phyloP scores from a whole-genome alignment of 2,888 invertebrate species.

The Merodon equestris region DNA sequence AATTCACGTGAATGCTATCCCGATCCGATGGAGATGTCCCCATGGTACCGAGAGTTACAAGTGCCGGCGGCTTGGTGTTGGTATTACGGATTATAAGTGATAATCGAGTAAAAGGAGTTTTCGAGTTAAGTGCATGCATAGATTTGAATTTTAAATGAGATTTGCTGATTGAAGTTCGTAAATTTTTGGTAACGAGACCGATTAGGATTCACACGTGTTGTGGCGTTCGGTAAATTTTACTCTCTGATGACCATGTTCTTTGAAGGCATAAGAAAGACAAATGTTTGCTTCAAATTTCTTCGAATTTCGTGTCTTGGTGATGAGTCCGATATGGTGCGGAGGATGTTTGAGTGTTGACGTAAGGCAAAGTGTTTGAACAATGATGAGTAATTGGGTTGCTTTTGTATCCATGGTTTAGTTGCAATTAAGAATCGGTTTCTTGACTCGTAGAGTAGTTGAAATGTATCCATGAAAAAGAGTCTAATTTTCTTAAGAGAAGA shows the following conservation, averaged over 20 bases:
- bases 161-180: conserved; percentile 3
- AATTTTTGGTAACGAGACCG: conserved; percentile 1
- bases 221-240: not conserved
- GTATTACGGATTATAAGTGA: conserved; percentile 47
- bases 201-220: not conserved
- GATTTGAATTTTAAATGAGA: conserved; percentile 54
- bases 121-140: conserved; percentile 27
- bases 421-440: too few relatives aligned
- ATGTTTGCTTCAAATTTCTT: too few relatives aligned
- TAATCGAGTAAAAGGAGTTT: conserved; percentile 60
- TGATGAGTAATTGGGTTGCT: too few relatives aligned
- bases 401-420: too few relatives aligned
- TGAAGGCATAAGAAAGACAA: too few relatives aligned
- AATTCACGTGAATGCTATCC: conserved; percentile 13
- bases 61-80: not conserved
- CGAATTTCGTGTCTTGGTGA: too few relatives aligned
- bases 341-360: too few relatives aligned
- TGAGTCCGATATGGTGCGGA: too few relatives aligned
- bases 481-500: too few relatives aligned
- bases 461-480: too few relatives aligned
- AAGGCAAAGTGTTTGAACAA: too few relatives aligned
- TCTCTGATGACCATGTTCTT: not conserved
- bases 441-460: too few relatives aligned
- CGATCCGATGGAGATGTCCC: not conserved
- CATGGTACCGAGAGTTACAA: conserved; percentile 10